Conservation (phyloP, 2,797 vertebrate genomes). For the Urosaurus nigricauda region DNA sequence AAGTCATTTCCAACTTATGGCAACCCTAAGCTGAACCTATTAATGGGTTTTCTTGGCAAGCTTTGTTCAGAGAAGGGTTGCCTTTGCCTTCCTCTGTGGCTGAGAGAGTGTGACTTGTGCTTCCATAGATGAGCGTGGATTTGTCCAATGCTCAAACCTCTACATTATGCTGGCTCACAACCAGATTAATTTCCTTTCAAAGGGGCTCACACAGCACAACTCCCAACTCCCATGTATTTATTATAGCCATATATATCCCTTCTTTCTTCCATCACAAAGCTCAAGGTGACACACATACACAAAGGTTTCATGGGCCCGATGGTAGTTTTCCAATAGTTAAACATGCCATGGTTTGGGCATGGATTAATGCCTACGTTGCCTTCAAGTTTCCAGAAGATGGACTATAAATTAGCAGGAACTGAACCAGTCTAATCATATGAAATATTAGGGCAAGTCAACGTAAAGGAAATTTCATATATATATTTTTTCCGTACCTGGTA, state of each 20-base stretch:
- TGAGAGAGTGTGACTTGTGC: no score
- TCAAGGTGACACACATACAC: not conserved
- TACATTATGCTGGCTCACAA: no score
- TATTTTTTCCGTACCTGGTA: slow-evolving; percentile 81
- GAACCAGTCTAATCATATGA: not conserved
- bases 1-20: no score
- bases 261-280: not conserved
- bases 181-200: not conserved
- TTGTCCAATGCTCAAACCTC: no score
- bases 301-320: not conserved
- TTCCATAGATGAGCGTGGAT: no score
- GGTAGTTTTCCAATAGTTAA: not conserved
- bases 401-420: not conserved
- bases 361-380: not conserved
- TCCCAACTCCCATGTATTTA: not conserved
- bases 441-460: not conserved
- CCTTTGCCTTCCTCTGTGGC: no score
- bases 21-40: no score
- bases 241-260: no score
- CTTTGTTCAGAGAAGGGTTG: no score
- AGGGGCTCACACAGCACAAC: not conserved
- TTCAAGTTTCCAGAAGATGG: not conserved
- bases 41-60: no score
- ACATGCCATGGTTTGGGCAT: not conserved
- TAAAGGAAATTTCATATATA: rapidly evolving